These are phyloP conservation scores for Drosophila algonquin DNA, from an alignment of 2,888 invertebrate species.

Conservation along the genomic window DNA sequence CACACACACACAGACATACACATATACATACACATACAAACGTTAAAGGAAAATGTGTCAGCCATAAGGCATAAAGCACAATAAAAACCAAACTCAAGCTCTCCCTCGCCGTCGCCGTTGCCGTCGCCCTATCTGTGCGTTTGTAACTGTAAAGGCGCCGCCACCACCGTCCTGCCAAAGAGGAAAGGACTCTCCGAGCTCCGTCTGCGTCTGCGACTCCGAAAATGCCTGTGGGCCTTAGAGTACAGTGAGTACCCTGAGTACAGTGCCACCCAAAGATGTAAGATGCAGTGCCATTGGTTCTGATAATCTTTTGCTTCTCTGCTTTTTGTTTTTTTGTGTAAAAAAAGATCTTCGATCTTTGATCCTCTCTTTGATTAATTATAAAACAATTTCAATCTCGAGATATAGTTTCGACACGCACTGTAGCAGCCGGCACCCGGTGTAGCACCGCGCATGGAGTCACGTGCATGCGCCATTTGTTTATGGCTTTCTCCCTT, in stretches of 20 bases:
- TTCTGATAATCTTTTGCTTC: no score
- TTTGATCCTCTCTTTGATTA: no score
- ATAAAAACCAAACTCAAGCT: slow-evolving; percentile 72
- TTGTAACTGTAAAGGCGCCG: slow-evolving; percentile 9
- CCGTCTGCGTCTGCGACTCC: no score
- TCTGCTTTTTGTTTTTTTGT: no score
- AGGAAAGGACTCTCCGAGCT: neutral
- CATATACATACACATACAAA: slow-evolving; percentile 25
- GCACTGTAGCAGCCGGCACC: neutral
- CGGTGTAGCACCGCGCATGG: neutral
- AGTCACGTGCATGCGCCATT: slow-evolving; percentile 67
- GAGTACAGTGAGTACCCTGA: neutral
- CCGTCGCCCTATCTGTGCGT: no score
- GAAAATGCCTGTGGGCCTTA: neutral
- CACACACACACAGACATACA: slow-evolving; percentile 27
- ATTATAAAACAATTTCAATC: no score
- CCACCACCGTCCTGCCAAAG: neutral
- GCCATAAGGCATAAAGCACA: slow-evolving; percentile 70
- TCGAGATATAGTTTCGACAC: neutral
- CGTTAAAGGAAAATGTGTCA: slow-evolving; percentile 63
- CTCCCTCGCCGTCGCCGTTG: neutral
- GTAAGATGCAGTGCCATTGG: neutral
- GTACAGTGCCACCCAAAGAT: neutral
- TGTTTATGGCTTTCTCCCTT: slow-evolving; percentile 61
- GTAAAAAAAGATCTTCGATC: no score